A percentile compares a stretch with the other conserved stretches of the same genome.
Evolutionary conservation across 2,888 invertebrate species (phyloP).

Genomic region (Matsumyia berberina): DNA sequence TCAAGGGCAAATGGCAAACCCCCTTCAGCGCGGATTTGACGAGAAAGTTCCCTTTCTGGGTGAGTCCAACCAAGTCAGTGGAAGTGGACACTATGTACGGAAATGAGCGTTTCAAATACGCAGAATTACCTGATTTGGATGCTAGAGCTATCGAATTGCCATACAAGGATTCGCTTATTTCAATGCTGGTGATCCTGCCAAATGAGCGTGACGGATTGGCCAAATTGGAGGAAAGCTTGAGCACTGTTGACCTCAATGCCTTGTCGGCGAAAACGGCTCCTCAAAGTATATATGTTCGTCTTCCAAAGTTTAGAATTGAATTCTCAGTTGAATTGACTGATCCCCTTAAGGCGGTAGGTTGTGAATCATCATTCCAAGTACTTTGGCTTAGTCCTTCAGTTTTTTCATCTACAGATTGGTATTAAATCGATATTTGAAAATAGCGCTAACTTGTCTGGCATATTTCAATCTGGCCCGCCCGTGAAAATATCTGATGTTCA

Average conservation of each 20-base stretch:
- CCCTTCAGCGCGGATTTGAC: slow-evolving; percentile 88
- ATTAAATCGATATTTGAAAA: slow-evolving; percentile 87
- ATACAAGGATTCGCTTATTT: slow-evolving; percentile 88
- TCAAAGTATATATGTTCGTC: slow-evolving; percentile 86
- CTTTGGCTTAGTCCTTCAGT: not conserved
- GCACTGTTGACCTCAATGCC: slow-evolving; percentile 85
- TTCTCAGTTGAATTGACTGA: slow-evolving; percentile 88
- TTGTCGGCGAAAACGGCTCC: slow-evolving; percentile 84
- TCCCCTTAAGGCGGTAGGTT: slow-evolving; percentile 87
- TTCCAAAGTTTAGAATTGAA: slow-evolving; percentile 94
- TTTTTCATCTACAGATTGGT: slow-evolving; percentile 86
- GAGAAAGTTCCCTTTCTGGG: slow-evolving; percentile 87
- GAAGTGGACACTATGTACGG: slow-evolving; percentile 90
- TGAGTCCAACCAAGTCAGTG: slow-evolving; percentile 84
- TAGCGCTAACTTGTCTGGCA: slow-evolving; percentile 87
- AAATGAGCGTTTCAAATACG: slow-evolving; percentile 85
- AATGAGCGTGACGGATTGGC: slow-evolving; percentile 88
- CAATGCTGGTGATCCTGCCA: slow-evolving; percentile 91
- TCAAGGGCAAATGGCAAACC: slow-evolving; percentile 91
- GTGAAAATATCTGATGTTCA: slow-evolving; percentile 89
- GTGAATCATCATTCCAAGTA: not conserved
- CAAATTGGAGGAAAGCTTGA: slow-evolving; percentile 87
- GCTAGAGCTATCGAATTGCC: slow-evolving; percentile 89
- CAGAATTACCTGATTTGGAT: slow-evolving; percentile 84
- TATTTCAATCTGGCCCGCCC: slow-evolving; percentile 85